These are phyloP conservation scores for Paedocypris micromegethes DNA, from an alignment of 2,797 vertebrate species.

Conservation along the genomic window DNA sequence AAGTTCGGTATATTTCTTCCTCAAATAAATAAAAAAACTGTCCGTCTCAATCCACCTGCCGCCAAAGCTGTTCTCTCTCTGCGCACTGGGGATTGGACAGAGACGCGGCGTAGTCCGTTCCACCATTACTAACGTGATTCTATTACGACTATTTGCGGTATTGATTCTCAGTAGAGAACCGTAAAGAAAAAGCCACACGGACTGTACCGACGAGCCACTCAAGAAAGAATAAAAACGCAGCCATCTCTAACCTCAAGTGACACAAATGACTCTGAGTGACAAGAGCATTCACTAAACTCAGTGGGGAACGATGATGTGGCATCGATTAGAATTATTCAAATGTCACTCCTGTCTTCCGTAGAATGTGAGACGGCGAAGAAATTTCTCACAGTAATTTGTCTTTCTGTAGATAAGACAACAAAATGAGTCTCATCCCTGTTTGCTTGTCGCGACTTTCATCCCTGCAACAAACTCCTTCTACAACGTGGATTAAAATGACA, in stretches of 20 bases:
- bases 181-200: conserved; percentile 12
- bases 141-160: conserved; percentile 53
- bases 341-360: conserved; percentile 34
- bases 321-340: conserved; percentile 41
- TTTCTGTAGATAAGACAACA: conserved; percentile 31
- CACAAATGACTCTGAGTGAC: conserved; percentile 34
- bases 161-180: conserved; percentile 31
- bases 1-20: conserved; percentile 23
- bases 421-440: conserved; percentile 17
- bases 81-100: conserved; percentile 45
- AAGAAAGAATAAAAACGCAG: conserved; percentile 23
- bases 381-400: conserved; percentile 22
- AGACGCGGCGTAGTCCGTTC: conserved; percentile 61
- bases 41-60: conserved; percentile 2
- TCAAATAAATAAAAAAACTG: conserved; percentile 8
- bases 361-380: conserved; percentile 18
- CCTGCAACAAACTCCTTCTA: conserved; percentile 17
- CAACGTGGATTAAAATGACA: conserved; percentile 13
- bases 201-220: not conserved
- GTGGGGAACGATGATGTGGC: conserved; percentile 18
- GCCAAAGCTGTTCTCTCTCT: conserved; percentile 4
- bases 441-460: conserved; percentile 18
- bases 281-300: conserved; percentile 20
- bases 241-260: conserved; percentile 24
- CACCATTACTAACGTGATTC: conserved; percentile 67